Evolutionary conservation across 2,888 invertebrate species (phyloP), one percentile per base, ranked within the genome.

Genomic region (Mythimna ferrago): DNA sequence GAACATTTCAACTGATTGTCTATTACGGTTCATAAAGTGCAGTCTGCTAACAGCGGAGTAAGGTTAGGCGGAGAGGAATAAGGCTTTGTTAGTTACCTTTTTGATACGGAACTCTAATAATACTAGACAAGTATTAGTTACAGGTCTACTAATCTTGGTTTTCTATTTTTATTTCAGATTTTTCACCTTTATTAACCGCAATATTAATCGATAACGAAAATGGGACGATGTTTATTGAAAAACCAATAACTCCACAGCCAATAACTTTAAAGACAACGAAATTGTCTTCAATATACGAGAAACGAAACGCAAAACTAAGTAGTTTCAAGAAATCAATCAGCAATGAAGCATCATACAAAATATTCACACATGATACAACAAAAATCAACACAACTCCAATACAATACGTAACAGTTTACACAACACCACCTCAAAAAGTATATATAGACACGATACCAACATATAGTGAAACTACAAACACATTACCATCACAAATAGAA

Each of bases 91-190:
- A 44, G 5, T 11, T 44, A 44, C 4, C 4, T 48, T 6, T 6
- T 16, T 16, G 9, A 16, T 16, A 5, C 16, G 1, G 16, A 48
- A 48, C 6, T 16, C 48, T 16, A 48, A 48, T 48, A 48, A 44
- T 2, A 0, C 44, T 16, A 5, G 14, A 4, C 16, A 14, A 9
- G 44, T 48, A 44, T 14, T 44, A 14, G 3, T 14, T 2, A 0
- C 5, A 14, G 14, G 14, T 14, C 48, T 48, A 51, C 16, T 6
- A 51, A 51, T 10, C 6, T 41, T 41, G 6, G 16, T 10, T 38
- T 63, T 32, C 32, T 9, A 3, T 38, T 10, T 14, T 26, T n/a
- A 19, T 72, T 74, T 41, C 54, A 74, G 74, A 32, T 60, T 11
- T 10, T 14, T 71, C 32, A 6, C 60, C 48, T 41, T 21, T 60